Conservation (phyloP, 2,888 invertebrate species). For the Lordiphosa andalusiaca region DNA sequence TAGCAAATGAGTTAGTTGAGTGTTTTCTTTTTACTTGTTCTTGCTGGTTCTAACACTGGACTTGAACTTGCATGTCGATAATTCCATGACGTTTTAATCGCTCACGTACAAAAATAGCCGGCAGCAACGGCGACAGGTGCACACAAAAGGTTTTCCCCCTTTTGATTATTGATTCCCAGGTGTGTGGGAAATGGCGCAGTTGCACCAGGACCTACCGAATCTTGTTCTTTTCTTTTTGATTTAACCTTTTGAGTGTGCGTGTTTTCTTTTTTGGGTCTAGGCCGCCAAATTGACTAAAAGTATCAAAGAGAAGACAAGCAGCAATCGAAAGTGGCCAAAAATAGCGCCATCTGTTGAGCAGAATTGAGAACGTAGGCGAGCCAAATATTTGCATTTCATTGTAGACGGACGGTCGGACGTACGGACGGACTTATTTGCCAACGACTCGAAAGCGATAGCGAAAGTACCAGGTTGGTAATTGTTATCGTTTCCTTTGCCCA, state of each 20-base stretch:
- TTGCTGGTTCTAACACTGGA: constrained; percentile 15
- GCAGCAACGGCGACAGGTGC: constrained; percentile 4
- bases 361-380: background rate
- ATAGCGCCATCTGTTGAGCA: constrained; percentile 28
- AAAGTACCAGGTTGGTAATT: no score
- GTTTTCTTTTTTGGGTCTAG: constrained; percentile 41
- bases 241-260: no score
- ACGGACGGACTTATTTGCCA: no score
- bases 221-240: no score
- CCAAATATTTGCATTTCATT: constrained; percentile 50
- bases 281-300: constrained; percentile 31
- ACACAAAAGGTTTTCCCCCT: background rate
- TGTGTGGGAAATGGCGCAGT: no score
- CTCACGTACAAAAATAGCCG: no score
- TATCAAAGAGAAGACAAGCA: constrained; percentile 15
- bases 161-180: constrained; percentile 13
- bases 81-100: constrained; percentile 37
- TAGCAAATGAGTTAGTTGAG: constrained; percentile 55
- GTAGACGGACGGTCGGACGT: constrained; percentile 15
- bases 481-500: no score
- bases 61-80: constrained; percentile 71
- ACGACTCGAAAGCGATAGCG: no score
- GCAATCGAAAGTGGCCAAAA: constrained; percentile 19
- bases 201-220: background rate
- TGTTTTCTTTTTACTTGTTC: constrained; percentile 19